A percentile compares a stretch with the other conserved stretches of the same genome.
Conservation (phyloP, 1,140 invertebrate species). For the Parasteatoda tepidariorum region DNA sequence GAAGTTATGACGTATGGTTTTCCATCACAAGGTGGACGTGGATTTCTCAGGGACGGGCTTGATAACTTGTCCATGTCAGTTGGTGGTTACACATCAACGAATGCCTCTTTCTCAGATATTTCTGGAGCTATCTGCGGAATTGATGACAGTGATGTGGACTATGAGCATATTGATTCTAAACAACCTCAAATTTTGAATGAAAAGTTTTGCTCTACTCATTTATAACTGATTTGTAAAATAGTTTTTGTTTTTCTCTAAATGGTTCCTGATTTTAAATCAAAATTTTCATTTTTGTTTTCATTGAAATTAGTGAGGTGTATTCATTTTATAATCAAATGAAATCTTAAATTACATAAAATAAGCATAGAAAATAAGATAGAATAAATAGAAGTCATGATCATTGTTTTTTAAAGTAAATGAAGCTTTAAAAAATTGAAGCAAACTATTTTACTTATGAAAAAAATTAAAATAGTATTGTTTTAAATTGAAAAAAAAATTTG, state of each 20-base stretch:
- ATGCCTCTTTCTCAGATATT: conserved; percentile 78
- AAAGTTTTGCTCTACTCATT: conserved; percentile 59
- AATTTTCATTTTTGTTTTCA: too few relatives aligned
- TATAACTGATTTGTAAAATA: conserved; percentile 18
- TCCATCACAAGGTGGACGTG: conserved; percentile 60
- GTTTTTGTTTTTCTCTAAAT: not conserved
- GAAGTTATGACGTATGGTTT: conserved; percentile 62
- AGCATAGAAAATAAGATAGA: too few relatives aligned
- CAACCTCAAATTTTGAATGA: conserved; percentile 29
- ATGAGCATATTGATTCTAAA: conserved; percentile 72
- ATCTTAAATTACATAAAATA: too few relatives aligned
- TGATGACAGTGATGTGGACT: conserved; percentile 89
- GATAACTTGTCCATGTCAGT: conserved; percentile 81
- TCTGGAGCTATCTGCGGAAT: conserved; percentile 90
- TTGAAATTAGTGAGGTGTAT: too few relatives aligned
- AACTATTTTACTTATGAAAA: too few relatives aligned
- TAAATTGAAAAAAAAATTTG: too few relatives aligned
- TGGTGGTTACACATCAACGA: conserved; percentile 76
- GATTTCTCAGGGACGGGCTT: conserved; percentile 66
- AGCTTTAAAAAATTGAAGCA: too few relatives aligned
- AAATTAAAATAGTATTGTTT: too few relatives aligned
- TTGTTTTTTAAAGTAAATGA: too few relatives aligned
- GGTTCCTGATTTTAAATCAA: too few relatives aligned
- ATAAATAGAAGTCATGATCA: too few relatives aligned
- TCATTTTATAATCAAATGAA: too few relatives aligned